These are phyloP conservation scores for Motacilla tschutschensis DNA, from an alignment of 2,113 vertebrate genomes.

Conservation along the genomic window DNA sequence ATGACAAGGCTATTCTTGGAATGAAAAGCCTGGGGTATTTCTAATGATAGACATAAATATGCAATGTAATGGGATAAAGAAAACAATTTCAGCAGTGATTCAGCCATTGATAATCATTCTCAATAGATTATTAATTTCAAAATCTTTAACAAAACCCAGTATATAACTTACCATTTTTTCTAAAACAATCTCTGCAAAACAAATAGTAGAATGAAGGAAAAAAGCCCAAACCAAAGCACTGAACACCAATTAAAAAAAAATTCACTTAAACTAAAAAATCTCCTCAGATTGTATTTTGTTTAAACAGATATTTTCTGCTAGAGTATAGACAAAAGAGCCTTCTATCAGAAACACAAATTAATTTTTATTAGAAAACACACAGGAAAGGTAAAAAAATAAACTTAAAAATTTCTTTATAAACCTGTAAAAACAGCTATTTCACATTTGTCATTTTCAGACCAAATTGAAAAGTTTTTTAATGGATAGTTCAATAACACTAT, in stretches of 20 bases:
- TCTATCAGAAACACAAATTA: not conserved
- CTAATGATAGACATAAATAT: not conserved
- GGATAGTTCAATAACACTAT: not conserved
- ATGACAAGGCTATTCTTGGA: not conserved
- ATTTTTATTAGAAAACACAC: not conserved
- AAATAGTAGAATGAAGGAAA: slow-evolving; percentile 3
- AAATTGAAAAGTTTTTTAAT: not conserved
- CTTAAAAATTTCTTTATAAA: not conserved
- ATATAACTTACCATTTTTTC: slow-evolving; percentile 30
- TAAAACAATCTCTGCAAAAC: slow-evolving; percentile 21
- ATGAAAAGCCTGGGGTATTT: not conserved
- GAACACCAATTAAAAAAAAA: not conserved
- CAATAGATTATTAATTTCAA: slow-evolving; percentile 12
- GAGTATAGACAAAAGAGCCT: not conserved
- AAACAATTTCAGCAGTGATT: slow-evolving; percentile 26
- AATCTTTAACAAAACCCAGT: slow-evolving; percentile 28
- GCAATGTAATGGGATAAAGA: slow-evolving; percentile 9
- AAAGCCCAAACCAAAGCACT: rapidly evolving
- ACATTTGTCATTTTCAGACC: not conserved
- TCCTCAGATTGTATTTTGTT: not conserved
- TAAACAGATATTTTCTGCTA: slow-evolving; percentile 2
- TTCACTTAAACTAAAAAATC: rapidly evolving
- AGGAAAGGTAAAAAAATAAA: not conserved
- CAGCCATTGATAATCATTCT: slow-evolving; percentile 17
- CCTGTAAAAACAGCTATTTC: not conserved